A percentile compares a stretch with the other conserved stretches of the same genome.
Evolutionary conservation across 2,797 vertebrate genomes (phyloP).

Genomic region (Sebastes minor): DNA sequence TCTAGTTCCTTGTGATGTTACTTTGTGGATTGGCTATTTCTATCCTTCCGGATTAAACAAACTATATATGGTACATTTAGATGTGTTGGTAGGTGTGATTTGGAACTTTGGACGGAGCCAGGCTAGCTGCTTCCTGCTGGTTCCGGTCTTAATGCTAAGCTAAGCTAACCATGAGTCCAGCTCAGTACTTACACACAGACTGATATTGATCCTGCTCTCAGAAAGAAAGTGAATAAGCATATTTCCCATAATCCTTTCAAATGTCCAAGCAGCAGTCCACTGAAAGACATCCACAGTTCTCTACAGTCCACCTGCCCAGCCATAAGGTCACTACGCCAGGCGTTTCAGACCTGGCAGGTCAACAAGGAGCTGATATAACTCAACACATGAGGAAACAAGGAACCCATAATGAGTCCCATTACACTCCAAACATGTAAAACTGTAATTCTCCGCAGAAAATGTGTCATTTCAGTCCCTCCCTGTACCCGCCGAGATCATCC

Average conservation of each 20-base stretch:
- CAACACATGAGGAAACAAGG: background rate
- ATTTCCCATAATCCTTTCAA: background rate
- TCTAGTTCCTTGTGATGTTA: too few relatives aligned
- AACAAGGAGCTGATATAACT: background rate
- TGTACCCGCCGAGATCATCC: constrained; percentile 35
- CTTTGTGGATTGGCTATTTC: too few relatives aligned
- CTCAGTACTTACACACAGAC: background rate
- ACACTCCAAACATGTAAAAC: background rate
- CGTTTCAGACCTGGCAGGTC: background rate
- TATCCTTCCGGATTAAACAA: too few relatives aligned
- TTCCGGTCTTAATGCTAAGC: background rate
- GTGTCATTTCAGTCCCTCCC: constrained; percentile 46
- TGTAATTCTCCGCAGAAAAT: constrained; percentile 46
- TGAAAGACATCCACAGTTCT: background rate
- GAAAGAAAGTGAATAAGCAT: background rate
- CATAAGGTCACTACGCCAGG: background rate
- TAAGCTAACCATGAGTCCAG: background rate
- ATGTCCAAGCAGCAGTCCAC: background rate
- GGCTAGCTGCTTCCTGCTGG: background rate
- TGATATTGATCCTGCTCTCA: background rate
- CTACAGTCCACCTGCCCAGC: background rate
- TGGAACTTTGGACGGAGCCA: background rate
- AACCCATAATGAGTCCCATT: background rate
- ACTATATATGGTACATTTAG: too few relatives aligned
- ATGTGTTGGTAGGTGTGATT: too few relatives aligned